Conservation (phyloP, 2,888 invertebrate genomes). For the Hypercompe scribonia region DNA sequence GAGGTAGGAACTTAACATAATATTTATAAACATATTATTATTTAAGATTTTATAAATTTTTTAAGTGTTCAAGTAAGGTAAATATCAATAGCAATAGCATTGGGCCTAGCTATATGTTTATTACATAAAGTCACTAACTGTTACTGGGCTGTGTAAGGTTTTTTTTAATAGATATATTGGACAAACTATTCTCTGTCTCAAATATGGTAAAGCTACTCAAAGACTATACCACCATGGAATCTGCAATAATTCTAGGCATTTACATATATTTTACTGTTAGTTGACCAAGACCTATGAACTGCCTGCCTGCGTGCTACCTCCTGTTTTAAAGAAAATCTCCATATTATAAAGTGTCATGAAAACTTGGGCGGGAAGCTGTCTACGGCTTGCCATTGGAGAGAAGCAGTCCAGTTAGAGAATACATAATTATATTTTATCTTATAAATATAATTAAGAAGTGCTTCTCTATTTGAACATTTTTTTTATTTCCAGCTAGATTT, state of each 20-base stretch:
- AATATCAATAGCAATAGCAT: no score
- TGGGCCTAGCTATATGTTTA: no score
- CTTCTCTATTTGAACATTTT: neutral
- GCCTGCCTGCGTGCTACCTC: no score
- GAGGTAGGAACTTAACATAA: constrained; percentile 61
- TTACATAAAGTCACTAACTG: no score
- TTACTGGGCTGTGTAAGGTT: no score
- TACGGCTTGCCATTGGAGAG: neutral
- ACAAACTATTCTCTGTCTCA: no score
- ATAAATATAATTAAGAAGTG: neutral
- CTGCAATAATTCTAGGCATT: neutral
- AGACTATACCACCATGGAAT: neutral
- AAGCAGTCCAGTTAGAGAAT: neutral
- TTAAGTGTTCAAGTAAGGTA: no score
- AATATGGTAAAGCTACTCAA: neutral
- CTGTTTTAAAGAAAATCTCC: no score
- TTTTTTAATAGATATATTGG: no score
- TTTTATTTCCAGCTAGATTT: constrained; percentile 61
- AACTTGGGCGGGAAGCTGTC: neutral
- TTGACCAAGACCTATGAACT: no score
- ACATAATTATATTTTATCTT: neutral
- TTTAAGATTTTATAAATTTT: neutral
- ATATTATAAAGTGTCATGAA: no score
- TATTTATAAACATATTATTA: neutral
- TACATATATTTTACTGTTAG: neutral